phyloP scores from a whole-genome alignment of 64 coral and sea anemone species.

The Exaiptasia diaphana region DNA sequence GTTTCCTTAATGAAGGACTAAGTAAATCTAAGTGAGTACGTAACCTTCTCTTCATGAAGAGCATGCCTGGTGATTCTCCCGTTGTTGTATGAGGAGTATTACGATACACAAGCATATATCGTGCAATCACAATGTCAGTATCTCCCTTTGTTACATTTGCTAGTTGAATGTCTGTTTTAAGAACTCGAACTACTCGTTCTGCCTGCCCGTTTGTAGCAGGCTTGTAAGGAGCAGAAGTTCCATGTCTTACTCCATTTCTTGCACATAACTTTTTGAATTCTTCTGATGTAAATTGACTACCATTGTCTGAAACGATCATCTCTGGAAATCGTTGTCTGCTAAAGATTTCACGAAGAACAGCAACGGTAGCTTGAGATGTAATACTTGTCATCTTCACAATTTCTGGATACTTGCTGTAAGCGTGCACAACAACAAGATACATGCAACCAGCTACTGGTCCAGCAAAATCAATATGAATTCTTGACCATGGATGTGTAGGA shows the following conservation, averaged over 20 bases:
- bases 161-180: constrained; percentile 36
- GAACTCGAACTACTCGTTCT: constrained; percentile 45
- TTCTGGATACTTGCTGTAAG: constrained; percentile 25
- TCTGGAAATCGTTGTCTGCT: constrained; percentile 19
- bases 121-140: constrained; percentile 33
- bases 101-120: background rate
- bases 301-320: constrained; percentile 41
- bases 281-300: constrained; percentile 5
- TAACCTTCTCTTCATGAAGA: background rate
- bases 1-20: background rate
- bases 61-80: background rate
- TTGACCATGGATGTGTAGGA: background rate
- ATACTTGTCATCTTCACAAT: constrained; percentile 52
- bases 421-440: background rate
- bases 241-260: constrained; percentile 29
- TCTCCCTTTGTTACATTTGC: constrained; percentile 11
- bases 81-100: background rate
- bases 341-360: constrained; percentile 42
- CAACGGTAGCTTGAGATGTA: constrained; percentile 14
- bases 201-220: constrained; percentile 51
- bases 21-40: background rate
- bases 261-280: constrained; percentile 51
- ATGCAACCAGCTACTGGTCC: constrained; percentile 6
- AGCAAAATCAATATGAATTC: constrained; percentile 1
- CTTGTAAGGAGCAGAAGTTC: constrained; percentile 57